Percentiles rank a stretch among this genome's conserved stretches.
These are phyloP conservation scores for Rhogogaster chlorosoma DNA, from an alignment of 2,888 invertebrate species.

Conservation along the genomic window DNA sequence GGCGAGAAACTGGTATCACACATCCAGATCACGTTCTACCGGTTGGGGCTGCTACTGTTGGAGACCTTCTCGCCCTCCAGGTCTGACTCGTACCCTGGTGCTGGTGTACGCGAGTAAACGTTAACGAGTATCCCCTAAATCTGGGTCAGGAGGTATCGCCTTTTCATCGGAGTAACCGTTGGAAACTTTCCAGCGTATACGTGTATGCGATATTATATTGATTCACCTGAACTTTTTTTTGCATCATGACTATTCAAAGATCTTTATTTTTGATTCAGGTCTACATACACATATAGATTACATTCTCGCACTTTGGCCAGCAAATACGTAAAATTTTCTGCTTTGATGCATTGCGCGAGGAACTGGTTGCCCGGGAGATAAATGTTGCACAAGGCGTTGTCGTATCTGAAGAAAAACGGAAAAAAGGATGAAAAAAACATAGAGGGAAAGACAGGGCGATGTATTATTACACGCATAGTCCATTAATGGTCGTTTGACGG, in stretches of 20 bases:
- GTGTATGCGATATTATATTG: not conserved
- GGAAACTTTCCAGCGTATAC: slow-evolving; percentile 18
- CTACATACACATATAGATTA: not conserved
- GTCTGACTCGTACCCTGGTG: slow-evolving; percentile 29
- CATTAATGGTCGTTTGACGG: slow-evolving; percentile 59
- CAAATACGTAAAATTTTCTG: not conserved
- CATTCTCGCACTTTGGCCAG: not conserved
- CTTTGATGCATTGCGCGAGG: slow-evolving; percentile 23
- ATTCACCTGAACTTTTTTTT: not conserved
- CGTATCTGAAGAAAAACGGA: not conserved
- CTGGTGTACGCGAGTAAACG: slow-evolving; percentile 23
- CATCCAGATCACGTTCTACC: slow-evolving; percentile 42
- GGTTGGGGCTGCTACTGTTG: slow-evolving; percentile 26
- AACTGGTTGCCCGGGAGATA: slow-evolving; percentile 29
- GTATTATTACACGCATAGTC: slow-evolving; percentile 63
- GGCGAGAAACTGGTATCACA: slow-evolving; percentile 28
- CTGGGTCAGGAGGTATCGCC: slow-evolving; percentile 45
- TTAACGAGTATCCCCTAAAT: slow-evolving; percentile 31
- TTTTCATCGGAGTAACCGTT: slow-evolving; percentile 40
- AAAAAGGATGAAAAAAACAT: not conserved
- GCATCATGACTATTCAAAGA: not conserved
- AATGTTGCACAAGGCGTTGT: slow-evolving; percentile 28
- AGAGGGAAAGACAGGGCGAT: slow-evolving; percentile 50
- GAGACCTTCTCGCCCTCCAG: slow-evolving; percentile 19
- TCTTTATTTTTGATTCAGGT: not conserved